Evolutionary conservation across 2,888 invertebrate genomes (phyloP).

Genomic region (Venustoraphidia nigricollis): DNA sequence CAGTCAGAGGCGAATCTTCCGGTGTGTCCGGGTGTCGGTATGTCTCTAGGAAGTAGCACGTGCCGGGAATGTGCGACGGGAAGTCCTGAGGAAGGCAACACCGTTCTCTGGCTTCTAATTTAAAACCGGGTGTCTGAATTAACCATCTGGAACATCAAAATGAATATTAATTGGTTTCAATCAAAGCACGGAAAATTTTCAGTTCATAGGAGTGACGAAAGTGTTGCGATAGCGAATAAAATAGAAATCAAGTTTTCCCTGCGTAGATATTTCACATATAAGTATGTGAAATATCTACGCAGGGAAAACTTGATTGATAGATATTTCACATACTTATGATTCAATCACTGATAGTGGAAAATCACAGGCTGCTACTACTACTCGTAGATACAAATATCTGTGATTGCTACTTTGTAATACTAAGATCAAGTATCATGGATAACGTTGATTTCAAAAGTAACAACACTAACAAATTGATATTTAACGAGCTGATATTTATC

Average conservation of each 20-base stretch:
- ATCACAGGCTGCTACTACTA: too few relatives aligned
- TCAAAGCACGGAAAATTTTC: neutral
- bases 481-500: too few relatives aligned
- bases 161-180: slow-evolving; percentile 3
- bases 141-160: slow-evolving; percentile 44
- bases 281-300: too few relatives aligned
- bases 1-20: slow-evolving; percentile 38
- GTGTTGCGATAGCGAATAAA: neutral
- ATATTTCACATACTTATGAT: too few relatives aligned
- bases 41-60: slow-evolving; percentile 71
- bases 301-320: too few relatives aligned
- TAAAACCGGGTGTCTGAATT: slow-evolving; percentile 57
- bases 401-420: too few relatives aligned
- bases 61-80: slow-evolving; percentile 59
- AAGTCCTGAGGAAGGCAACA: slow-evolving; percentile 74
- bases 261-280: too few relatives aligned
- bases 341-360: too few relatives aligned
- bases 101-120: slow-evolving; percentile 57
- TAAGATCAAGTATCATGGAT: too few relatives aligned
- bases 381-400: too few relatives aligned
- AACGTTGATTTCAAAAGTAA: too few relatives aligned
- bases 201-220: slow-evolving; percentile 9
- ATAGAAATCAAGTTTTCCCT: neutral
- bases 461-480: too few relatives aligned
- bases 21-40: slow-evolving; percentile 59